Conservation (phyloP, 35 echinoderm and acorn worm genomes). For the Lytechinus pictus region DNA sequence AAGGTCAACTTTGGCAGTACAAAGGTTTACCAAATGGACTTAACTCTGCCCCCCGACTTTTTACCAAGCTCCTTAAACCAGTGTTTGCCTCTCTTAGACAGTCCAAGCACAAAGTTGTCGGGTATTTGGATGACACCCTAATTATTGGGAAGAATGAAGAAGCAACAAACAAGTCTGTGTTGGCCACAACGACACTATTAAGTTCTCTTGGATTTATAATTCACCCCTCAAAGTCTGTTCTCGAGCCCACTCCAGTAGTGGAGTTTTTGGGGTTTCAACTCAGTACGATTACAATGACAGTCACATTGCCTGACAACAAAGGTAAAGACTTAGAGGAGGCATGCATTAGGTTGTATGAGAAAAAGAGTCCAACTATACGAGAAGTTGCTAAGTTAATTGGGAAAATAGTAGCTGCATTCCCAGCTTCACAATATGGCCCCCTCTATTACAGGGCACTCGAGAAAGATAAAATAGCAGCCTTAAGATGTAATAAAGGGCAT, state of each 20-base stretch:
- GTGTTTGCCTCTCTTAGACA: conserved; percentile 56
- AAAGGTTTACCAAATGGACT: conserved; percentile 71
- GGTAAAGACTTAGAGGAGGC: background rate
- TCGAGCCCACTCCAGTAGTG: conserved; percentile 50
- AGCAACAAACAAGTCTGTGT: background rate
- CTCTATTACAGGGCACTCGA: too few species aligned
- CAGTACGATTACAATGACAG: background rate
- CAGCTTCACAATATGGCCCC: too few species aligned
- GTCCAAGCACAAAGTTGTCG: conserved; percentile 52
- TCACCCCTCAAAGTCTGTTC: too few species aligned
- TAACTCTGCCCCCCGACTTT: conserved; percentile 72
- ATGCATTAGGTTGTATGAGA: background rate
- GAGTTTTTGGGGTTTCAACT: conserved; percentile 56
- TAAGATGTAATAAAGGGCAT: conserved; percentile 62
- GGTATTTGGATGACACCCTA: conserved; percentile 51
- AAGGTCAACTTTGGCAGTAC: conserved; percentile 51
- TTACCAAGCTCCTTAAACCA: conserved; percentile 78
- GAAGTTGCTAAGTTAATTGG: too few species aligned
- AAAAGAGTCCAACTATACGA: too few species aligned
- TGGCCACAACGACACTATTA: background rate
- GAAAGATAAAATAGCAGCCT: conserved; percentile 69
- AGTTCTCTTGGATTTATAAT: conserved; percentile 51
- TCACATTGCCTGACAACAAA: background rate
- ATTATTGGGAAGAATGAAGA: background rate
- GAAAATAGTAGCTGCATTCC: too few species aligned